Percentiles rank a stretch among this genome's conserved stretches.
Conservation (phyloP, 2,888 invertebrate genomes). For the Gastrophysa polygoni region DNA sequence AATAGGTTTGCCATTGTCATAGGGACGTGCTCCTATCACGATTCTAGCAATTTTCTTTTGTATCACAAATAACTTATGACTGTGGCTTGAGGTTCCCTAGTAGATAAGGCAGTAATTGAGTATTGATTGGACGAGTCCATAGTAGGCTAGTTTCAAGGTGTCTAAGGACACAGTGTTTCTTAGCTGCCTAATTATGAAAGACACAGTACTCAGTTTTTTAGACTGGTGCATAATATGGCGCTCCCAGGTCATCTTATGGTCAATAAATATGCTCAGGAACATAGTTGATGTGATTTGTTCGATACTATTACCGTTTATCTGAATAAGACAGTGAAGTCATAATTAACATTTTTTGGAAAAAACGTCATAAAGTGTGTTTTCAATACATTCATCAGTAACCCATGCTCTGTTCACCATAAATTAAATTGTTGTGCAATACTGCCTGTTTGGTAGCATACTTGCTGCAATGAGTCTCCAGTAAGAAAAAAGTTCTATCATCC, state of each 20-base stretch:
- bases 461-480: background rate
- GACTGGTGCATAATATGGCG: background rate
- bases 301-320: background rate
- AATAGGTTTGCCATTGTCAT: background rate
- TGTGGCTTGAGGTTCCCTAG: background rate
- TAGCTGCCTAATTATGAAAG: background rate
- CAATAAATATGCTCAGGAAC: background rate
- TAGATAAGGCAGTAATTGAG: background rate
- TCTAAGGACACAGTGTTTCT: constrained; percentile 5
- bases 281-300: background rate
- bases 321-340: background rate
- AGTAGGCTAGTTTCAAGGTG: constrained; percentile 1
- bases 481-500: background rate
- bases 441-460: background rate
- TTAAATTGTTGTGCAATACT: background rate
- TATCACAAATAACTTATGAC: background rate
- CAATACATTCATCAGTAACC: background rate
- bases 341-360: background rate
- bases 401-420: background rate
- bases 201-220: background rate
- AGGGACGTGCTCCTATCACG: background rate
- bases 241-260: constrained; percentile 2
- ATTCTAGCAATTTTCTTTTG: constrained; percentile 1
- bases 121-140: background rate
- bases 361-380: background rate